Evolutionary conservation across 2,888 invertebrate species (phyloP), one percentile per base, ranked within the genome.

Genomic region (Ptilodon capucinus): DNA sequence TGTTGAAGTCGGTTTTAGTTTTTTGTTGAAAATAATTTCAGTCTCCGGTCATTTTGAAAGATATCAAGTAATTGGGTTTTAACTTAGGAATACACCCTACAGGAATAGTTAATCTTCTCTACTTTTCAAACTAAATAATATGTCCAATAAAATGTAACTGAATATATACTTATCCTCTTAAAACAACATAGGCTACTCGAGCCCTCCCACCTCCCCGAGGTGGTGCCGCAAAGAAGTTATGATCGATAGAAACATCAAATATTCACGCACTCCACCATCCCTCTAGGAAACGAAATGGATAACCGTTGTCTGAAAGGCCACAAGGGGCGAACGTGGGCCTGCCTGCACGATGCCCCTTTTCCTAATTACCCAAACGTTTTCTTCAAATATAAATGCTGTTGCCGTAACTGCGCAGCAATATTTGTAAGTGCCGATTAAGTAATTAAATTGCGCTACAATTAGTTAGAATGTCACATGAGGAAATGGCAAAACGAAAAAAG

Each of bases 171-270:
- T 42, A 19, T 32, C 9, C 11, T 48, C 38, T 14, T 44, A 38
- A 40, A 50, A 46, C 41, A 17, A 44, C 39, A 19, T n/a, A 51
- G 35, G 40, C 30, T 46, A 45, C 32, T 35, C 58, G 59, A 42
- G 44, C 49, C 45, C 50, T 53, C 45, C 56, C 54, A 57, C 38
- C 49, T 60, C 60, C 40, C 53, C 66, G 56, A 54, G 56, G 55
- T 60, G 67, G 60, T 70, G 68, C 72, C 69, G 73, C 80, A 81
- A 85, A 86, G 84, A 84, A 86, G 79, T 86, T 85, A 89, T 90
- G 84, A 89, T 90, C 89, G 88, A 90, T 90, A 86, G 79, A 63
- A 75, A 57, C 86, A 90, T 90, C 81, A 90, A 90, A 89, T 89
- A 90, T 90, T 90, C 81, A 89, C 72, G 74, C 72, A 70, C 64